Conservation (phyloP, 2,113 vertebrate species). For the Cebidichthys violaceus region DNA sequence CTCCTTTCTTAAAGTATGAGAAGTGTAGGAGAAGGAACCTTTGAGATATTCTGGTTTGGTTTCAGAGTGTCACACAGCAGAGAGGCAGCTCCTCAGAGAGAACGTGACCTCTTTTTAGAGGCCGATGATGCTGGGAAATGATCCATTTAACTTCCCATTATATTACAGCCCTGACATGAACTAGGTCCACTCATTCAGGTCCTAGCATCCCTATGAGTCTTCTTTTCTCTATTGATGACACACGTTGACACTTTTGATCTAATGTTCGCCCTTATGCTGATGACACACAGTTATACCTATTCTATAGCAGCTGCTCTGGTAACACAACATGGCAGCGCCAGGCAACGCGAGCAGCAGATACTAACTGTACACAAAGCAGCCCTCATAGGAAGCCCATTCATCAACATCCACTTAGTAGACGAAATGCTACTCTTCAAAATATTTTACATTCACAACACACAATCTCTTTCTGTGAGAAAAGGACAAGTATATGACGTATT, state of each 20-base stretch:
- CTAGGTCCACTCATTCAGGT: not conserved
- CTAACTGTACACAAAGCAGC: conserved; percentile 16
- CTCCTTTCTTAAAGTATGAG: not conserved
- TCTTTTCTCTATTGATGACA: not conserved
- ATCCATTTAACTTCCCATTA: conserved; percentile 26
- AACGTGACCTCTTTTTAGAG: conserved; percentile 28
- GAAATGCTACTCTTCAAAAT: not conserved
- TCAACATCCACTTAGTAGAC: not conserved
- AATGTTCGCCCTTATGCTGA: not conserved
- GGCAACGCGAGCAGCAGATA: conserved; percentile 1
- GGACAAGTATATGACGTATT: not conserved
- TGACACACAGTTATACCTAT: not conserved
- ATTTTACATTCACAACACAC: not conserved
- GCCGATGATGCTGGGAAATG: conserved; percentile 1
- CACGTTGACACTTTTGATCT: too few relatives aligned
- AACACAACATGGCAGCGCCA: not conserved
- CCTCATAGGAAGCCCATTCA: conserved; percentile 39
- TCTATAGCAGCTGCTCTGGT: not conserved
- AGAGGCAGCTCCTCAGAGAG: conserved; percentile 42
- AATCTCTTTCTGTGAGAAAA: not conserved
- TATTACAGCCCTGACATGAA: not conserved
- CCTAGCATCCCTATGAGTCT: not conserved
- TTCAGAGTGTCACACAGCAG: conserved; percentile 3
- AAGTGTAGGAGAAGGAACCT: too few relatives aligned
- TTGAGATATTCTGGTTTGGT: conserved; percentile 29